phyloP scores from a whole-genome alignment of 2,113 vertebrate species.

The Acrocephalus kingi region DNA sequence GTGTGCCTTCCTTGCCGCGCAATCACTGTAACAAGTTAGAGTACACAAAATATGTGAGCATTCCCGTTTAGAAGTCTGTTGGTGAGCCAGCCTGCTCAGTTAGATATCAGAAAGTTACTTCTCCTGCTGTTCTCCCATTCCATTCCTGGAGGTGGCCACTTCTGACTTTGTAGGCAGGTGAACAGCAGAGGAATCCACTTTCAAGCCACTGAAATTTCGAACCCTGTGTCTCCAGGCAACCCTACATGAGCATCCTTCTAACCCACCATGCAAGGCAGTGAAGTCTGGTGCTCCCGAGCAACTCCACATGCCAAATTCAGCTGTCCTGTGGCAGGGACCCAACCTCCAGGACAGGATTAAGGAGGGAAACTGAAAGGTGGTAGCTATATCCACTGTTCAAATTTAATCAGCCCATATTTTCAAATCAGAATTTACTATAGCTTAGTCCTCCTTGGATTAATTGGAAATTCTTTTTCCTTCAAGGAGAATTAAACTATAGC shows the following conservation, averaged over 20 bases:
- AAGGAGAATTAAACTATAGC: background rate
- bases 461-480: background rate
- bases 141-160: background rate
- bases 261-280: background rate
- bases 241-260: fast-evolving
- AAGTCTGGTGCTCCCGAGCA: background rate
- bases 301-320: background rate
- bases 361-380: background rate
- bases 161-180: background rate
- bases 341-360: background rate
- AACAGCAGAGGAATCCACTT: background rate
- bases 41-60: background rate
- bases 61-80: background rate
- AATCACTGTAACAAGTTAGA: background rate
- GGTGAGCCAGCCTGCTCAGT: background rate
- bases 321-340: background rate
- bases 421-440: background rate
- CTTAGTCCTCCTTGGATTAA: background rate
- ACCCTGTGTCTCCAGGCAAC: background rate
- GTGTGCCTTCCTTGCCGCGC: no score
- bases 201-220: background rate
- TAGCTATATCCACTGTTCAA: background rate
- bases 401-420: background rate
- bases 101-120: background rate
- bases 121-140: background rate